Percentiles rank a stretch among this genome's conserved stretches.
phyloP scores from a whole-genome alignment of 2,797 vertebrate genomes.

The Rhadinocentrus ornatus region DNA sequence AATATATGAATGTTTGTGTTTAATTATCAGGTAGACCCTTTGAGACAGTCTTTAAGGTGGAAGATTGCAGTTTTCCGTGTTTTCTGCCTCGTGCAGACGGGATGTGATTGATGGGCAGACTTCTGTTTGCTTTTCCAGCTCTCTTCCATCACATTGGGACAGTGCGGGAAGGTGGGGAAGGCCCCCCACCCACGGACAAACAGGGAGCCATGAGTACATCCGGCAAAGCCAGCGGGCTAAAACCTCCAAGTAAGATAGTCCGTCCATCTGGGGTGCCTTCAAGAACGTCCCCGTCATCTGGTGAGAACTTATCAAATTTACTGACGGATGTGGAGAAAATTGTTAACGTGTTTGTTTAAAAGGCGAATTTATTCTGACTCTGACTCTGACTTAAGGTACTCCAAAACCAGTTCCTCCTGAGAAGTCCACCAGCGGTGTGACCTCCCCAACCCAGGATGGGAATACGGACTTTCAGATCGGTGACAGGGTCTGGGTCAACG shows the following conservation, averaged over 20 bases:
- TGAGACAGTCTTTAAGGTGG: neutral
- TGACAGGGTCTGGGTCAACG: conserved; percentile 96
- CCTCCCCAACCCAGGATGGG: conserved; percentile 82
- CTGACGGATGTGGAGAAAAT: neutral
- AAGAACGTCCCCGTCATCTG: conserved; percentile 81
- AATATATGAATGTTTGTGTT: too few species aligned
- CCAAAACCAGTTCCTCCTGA: conserved; percentile 79
- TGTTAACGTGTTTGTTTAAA: too few species aligned
- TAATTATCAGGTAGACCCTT: too few species aligned
- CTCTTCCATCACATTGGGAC: conserved; percentile 39
- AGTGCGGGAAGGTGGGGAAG: conserved; percentile 56
- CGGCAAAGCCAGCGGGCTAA: conserved; percentile 92
- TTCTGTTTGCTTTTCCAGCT: conserved; percentile 41
- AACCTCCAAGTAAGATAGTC: conserved; percentile 91
- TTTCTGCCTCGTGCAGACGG: neutral
- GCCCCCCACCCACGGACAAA: conserved; percentile 54
- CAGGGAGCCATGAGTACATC: conserved; percentile 83
- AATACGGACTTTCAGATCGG: conserved; percentile 88
- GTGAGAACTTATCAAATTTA: conserved; percentile 52
- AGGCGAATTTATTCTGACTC: neutral
- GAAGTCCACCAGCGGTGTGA: conserved; percentile 67
- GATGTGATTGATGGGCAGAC: too few species aligned
- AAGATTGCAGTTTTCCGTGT: neutral
- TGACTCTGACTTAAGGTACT: conserved; percentile 66
- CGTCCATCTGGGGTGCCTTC: conserved; percentile 83